A percentile compares a stretch with the other conserved stretches of the same genome.
These are phyloP conservation scores for Euproctis similis DNA, from an alignment of 2,888 invertebrate genomes.

Conservation along the genomic window DNA sequence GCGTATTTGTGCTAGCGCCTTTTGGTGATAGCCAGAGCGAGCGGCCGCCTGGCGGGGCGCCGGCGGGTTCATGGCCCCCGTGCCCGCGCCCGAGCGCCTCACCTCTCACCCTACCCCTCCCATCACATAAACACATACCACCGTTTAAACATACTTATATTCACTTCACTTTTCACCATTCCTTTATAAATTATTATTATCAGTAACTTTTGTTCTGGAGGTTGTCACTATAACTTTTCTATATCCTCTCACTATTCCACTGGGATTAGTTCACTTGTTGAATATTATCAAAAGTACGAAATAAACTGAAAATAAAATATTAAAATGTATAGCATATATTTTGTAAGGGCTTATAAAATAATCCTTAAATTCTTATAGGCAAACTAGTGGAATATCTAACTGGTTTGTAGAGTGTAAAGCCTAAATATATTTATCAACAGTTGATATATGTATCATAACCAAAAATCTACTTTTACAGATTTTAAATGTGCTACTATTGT, in stretches of 20 bases:
- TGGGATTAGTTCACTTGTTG: constrained; percentile 13
- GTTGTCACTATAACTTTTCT: constrained; percentile 16
- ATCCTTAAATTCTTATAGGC: constrained; percentile 6
- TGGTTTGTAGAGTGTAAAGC: no score
- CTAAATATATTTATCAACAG: no score
- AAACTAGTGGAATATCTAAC: constrained; percentile 9
- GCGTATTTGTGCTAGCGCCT: constrained; percentile 90
- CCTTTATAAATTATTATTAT: constrained; percentile 30
- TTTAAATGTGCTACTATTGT: constrained; percentile 5
- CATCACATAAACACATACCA: constrained; percentile 58
- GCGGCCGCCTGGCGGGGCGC: constrained; percentile 79
- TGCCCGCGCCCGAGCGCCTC: constrained; percentile 73
- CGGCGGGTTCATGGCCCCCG: constrained; percentile 79
- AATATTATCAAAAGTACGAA: constrained; percentile 10
- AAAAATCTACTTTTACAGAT: constrained; percentile 4
- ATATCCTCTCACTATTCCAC: constrained; percentile 17
- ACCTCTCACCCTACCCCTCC: constrained; percentile 72
- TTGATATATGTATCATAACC: constrained; percentile 3
- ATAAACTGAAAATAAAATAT: constrained; percentile 19
- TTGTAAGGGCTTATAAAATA: no score
- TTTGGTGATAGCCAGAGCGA: constrained; percentile 89
- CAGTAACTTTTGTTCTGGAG: constrained; percentile 13
- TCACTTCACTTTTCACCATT: constrained; percentile 41
- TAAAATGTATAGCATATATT: no score
- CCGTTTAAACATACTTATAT: constrained; percentile 41